Evolutionary conservation across 2,797 vertebrate species (phyloP).

Genomic region (Nothura maculosa): DNA sequence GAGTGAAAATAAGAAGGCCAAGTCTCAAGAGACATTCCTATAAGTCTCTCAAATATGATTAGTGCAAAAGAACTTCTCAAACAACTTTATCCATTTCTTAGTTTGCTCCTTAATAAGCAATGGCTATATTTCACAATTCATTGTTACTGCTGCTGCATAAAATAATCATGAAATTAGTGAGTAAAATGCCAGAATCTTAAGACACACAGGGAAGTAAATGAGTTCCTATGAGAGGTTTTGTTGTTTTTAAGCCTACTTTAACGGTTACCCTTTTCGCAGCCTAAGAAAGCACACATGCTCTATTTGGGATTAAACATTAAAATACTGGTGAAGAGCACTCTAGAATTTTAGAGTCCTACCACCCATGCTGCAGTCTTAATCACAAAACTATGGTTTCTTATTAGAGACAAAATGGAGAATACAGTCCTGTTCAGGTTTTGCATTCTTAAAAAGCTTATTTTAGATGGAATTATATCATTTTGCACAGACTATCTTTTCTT

Average conservation of each 20-base stretch:
- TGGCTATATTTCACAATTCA: neutral
- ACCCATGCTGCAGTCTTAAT: neutral
- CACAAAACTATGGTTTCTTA: neutral
- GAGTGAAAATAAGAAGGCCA: neutral
- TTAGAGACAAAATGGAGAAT: neutral
- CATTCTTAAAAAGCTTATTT: neutral
- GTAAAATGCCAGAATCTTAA: constrained; percentile 1
- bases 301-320: neutral
- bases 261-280: neutral
- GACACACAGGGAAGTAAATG: neutral
- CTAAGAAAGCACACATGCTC: neutral
- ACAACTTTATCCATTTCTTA: neutral
- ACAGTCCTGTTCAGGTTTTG: neutral
- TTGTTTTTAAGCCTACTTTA: neutral
- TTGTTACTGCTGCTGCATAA: neutral
- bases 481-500: neutral
- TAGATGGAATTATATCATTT: neutral
- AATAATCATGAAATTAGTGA: neutral
- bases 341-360: neutral
- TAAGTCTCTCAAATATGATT: neutral
- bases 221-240: neutral
- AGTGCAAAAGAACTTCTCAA: neutral
- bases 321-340: neutral
- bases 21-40: neutral
- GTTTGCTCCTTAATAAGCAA: neutral